phyloP scores from a whole-genome alignment of 2,797 vertebrate species.

The Gouania willdenowi region DNA sequence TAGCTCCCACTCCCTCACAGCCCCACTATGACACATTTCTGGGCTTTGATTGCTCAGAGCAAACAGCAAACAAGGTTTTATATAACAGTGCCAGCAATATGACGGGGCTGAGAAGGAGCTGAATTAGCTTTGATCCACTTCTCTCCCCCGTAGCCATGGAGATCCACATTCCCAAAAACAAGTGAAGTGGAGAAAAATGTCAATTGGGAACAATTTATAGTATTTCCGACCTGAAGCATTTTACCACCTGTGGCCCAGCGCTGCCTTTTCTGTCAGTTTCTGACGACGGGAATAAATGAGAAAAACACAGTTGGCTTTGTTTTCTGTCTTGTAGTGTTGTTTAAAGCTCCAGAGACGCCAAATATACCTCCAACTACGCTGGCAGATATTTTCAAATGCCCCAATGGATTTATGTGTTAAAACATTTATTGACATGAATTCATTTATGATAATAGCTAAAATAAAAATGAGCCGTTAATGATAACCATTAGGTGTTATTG shows the following conservation, averaged over 20 bases:
- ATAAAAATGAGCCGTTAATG: too few species aligned
- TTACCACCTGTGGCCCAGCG: conserved; percentile 28
- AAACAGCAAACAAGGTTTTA: conserved; percentile 15
- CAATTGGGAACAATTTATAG: conserved; percentile 29
- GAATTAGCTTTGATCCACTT: conserved; percentile 19
- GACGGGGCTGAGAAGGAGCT: conserved; percentile 4
- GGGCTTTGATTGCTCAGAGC: conserved; percentile 23
- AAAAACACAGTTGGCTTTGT: conserved; percentile 6
- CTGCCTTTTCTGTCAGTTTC: conserved; percentile 4
- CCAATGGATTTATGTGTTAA: too few species aligned
- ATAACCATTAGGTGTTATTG: too few species aligned
- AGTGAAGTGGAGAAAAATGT: conserved; percentile 21
- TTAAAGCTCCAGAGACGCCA: neutral
- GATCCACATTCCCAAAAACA: conserved; percentile 28
- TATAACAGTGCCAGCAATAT: conserved; percentile 5
- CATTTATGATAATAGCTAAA: too few species aligned
- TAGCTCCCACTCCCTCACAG: neutral
- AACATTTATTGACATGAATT: conserved; percentile 48
- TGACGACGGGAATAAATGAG: neutral
- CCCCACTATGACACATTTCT: conserved; percentile 4
- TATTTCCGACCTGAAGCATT: conserved; percentile 26
- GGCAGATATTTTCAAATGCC: too few species aligned
- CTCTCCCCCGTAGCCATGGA: conserved; percentile 2
- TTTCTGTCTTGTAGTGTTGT: neutral
- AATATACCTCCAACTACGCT: neutral